Base-by-base conservation (phyloP, 2,888 invertebrate species). In the Hedya salicella region DNA sequence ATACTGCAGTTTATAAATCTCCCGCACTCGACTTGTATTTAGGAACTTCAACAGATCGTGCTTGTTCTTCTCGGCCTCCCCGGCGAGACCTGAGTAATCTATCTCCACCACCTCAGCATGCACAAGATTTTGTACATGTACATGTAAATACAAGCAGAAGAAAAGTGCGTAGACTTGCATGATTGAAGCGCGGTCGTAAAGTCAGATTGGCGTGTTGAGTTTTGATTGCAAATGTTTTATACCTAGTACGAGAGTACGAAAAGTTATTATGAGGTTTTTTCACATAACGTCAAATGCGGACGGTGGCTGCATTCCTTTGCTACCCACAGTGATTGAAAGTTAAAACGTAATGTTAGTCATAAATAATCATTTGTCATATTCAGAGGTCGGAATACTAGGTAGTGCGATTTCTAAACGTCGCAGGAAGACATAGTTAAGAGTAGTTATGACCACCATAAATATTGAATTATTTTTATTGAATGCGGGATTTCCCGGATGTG, bases 51-150 rank as follows among this genome's bases (percentile, higher is more conserved):
- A 73, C 30, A 91, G 81, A 40, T 90, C 77, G 8, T 74, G 67
- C 62, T 91, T 91, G 67, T 89, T 80, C 16, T 36, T 75, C 63
- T 91, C 91, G 0, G 88, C 89, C 52, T 89, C 84, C 0, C 71
- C 74, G 0, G 91, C 91, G 17, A 91, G 56, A 13, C 72, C 71
- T 0, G 87, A 77, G 61, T 89, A 91, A 72, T 91, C 90, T 32
- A 89, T 78, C 1, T 82, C 83, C 1, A 75, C 77, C 1, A 17
- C 48, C 21, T 49, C 49, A 17, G 25, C 25, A n/a, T 48, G 36
- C 19, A 6, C 48, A 13, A 17, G 44, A 48, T 48, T 8, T 40
- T n/a, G 21, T 13, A 30, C 59, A 21, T 9, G 36, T 9, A 8
- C 14, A 54, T 21, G 25, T 14, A 25, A 9, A 16, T 9, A 39